Conservation (phyloP, 2,888 invertebrate genomes). For the Rutpela maculata region DNA sequence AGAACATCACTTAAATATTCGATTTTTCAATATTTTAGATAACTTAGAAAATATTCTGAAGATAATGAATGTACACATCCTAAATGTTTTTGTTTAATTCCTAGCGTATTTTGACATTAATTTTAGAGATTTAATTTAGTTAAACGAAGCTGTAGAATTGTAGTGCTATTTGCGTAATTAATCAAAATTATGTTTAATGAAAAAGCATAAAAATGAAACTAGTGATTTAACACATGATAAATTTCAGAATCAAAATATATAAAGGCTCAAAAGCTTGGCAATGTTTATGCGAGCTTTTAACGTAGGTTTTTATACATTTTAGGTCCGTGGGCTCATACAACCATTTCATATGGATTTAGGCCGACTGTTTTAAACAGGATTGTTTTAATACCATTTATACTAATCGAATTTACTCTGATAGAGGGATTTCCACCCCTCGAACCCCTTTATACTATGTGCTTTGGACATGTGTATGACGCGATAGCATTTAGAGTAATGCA, state of each 20-base stretch:
- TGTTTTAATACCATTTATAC: conserved; percentile 79
- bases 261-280: conserved; percentile 51
- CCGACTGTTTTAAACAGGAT: conserved; percentile 74
- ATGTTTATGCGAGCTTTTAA: conserved; percentile 52
- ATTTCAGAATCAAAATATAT: conserved; percentile 36
- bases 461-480: conserved; percentile 68
- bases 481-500: conserved; percentile 70
- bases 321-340: conserved; percentile 56
- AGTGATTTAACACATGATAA: conserved; percentile 11
- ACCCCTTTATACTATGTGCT: conserved; percentile 50
- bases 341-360: conserved; percentile 64
- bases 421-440: conserved; percentile 61
- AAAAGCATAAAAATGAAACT: not conserved
- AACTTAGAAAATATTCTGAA: too few species aligned
- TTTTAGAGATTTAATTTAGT: not conserved
- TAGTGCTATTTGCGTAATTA: not conserved
- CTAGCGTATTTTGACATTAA: too few species aligned
- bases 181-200: conserved; percentile 4
- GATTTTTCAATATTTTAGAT: too few species aligned
- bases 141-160: not conserved
- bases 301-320: conserved; percentile 62
- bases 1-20: too few species aligned
- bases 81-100: too few species aligned
- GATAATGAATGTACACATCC: too few species aligned
- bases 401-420: conserved; percentile 77